A percentile compares a stretch with the other conserved stretches of the same genome.
Conservation (phyloP, 2,888 invertebrate genomes). For the Trissolcus brochymenae region DNA sequence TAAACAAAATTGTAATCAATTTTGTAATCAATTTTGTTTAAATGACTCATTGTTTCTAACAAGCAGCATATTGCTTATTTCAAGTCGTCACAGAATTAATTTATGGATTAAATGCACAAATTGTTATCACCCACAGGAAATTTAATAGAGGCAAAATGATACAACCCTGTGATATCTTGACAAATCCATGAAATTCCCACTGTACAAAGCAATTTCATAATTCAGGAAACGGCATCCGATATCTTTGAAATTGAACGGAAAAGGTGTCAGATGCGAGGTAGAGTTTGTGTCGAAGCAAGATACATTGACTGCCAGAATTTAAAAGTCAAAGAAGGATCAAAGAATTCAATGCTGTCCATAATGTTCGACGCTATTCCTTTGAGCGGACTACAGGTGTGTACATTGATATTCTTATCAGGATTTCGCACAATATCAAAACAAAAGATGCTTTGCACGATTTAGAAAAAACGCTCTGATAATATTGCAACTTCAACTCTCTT, state of each 20-base stretch:
- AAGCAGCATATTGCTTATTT: no score
- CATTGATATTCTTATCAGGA: constrained; percentile 50
- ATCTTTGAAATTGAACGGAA: neutral
- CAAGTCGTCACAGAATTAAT: no score
- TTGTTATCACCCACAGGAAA: no score
- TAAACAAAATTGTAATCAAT: no score
- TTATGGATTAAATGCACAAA: no score
- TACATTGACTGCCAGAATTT: constrained; percentile 34
- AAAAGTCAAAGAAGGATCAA: constrained; percentile 40
- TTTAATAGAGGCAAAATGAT: no score
- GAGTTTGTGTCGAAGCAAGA: neutral
- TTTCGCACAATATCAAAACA: constrained; percentile 20
- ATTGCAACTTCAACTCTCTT: constrained; percentile 14
- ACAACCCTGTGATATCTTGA: no score
- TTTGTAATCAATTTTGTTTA: no score
- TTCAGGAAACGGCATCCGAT: constrained; percentile 15
- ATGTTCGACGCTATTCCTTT: constrained; percentile 16
- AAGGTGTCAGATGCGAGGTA: constrained; percentile 1
- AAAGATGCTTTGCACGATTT: constrained; percentile 16
- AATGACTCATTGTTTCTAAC: no score
- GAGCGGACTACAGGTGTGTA: constrained; percentile 9
- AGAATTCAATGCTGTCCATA: constrained; percentile 20
- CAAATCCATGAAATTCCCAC: no score
- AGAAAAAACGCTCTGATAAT: constrained; percentile 6
- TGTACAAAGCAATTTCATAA: constrained; percentile 3